phyloP scores from a whole-genome alignment of 2,797 vertebrate genomes.

The Sebastes nivosus region DNA sequence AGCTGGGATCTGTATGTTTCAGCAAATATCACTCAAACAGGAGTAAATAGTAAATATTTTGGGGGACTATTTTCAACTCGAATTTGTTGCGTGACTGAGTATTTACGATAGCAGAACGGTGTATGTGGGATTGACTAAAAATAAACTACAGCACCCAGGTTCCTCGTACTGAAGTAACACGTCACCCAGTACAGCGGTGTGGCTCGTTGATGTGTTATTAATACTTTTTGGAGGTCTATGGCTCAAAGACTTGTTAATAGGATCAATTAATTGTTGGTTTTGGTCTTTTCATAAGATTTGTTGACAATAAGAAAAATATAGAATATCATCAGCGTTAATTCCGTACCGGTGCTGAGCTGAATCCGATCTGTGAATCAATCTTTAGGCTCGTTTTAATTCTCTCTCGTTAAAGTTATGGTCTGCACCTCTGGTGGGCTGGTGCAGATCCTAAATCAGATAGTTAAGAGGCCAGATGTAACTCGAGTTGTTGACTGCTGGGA shows the following conservation, averaged over 20 bases:
- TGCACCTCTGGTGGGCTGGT: slow-evolving; percentile 30
- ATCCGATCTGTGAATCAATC: slow-evolving; percentile 18
- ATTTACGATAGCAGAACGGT: neutral
- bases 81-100: neutral
- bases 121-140: neutral
- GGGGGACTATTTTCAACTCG: neutral
- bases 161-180: neutral
- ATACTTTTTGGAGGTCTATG: neutral
- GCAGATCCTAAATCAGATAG: slow-evolving; percentile 56
- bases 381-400: neutral
- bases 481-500: slow-evolving; percentile 67
- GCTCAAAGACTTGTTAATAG: neutral
- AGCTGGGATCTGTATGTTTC: no score
- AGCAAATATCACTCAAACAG: neutral
- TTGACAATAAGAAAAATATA: neutral
- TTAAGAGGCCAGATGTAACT: slow-evolving; percentile 62
- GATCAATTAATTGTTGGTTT: neutral
- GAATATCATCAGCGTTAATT: neutral
- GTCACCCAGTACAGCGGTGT: neutral
- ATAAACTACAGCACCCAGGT: neutral
- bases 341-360: neutral
- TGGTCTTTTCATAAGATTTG: neutral
- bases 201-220: neutral
- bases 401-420: slow-evolving; percentile 6
- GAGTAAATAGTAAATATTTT: neutral